A percentile compares a stretch with the other conserved stretches of the same genome.
These are phyloP conservation scores for Cyprinodon brontotheroides DNA, from an alignment of 2,113 vertebrate genomes.

Conservation along the genomic window DNA sequence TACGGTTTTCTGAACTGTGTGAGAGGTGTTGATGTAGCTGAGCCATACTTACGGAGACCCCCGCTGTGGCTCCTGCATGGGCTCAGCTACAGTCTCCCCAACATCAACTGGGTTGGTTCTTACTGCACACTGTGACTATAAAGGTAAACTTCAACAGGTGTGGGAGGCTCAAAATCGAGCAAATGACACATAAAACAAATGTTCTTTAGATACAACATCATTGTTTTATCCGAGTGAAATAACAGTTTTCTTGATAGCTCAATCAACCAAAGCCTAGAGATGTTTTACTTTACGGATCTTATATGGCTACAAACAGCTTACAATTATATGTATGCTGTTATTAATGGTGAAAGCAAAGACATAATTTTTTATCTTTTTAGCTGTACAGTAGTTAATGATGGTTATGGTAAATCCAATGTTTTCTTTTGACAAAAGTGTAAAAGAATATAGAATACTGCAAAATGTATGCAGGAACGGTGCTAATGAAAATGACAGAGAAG, in stretches of 20 bases:
- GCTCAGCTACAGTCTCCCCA: constrained; percentile 46
- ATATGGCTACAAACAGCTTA: neutral
- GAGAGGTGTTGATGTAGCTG: constrained; percentile 54
- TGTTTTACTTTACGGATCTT: constrained; percentile 11
- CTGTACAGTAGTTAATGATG: neutral
- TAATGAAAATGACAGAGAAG: neutral
- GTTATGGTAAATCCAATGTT: neutral
- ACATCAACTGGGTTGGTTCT: constrained; percentile 55
- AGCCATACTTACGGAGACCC: constrained; percentile 57
- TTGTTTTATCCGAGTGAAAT: constrained; percentile 16
- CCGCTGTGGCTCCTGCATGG: constrained; percentile 58
- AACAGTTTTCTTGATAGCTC: constrained; percentile 21
- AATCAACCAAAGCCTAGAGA: constrained; percentile 14
- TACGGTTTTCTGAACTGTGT: constrained; percentile 38
- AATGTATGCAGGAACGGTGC: neutral
- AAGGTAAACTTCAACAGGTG: constrained; percentile 54
- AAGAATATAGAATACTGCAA: neutral
- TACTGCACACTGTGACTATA: constrained; percentile 42
- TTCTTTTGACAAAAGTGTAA: neutral
- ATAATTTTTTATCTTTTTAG: neutral
- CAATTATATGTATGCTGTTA: neutral
- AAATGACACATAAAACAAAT: constrained; percentile 37
- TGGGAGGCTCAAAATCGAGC: constrained; percentile 25
- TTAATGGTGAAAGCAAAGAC: too few relatives aligned
- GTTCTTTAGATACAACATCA: constrained; percentile 27